Base-by-base conservation (phyloP, 2,113 vertebrate species). In the Pelvicachromis taeniatus region DNA sequence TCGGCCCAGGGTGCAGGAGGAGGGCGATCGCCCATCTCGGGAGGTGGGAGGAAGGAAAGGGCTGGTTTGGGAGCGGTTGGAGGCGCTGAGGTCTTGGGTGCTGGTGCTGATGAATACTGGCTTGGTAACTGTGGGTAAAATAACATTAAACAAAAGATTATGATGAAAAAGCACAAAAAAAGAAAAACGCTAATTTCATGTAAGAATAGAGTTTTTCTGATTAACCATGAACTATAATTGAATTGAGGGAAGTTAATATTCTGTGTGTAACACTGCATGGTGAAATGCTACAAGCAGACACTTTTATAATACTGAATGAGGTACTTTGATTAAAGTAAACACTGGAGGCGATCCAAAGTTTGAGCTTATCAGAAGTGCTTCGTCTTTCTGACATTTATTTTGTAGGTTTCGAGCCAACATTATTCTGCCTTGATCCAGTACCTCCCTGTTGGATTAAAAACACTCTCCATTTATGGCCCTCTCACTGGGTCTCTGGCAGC, bases 1-100 rank as follows among this genome's bases (percentile, higher is more conserved):
- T 96, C 95, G 1, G 96, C 96, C 96, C 96, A 97, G 6, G 96
- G 96, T 0, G 96, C 95, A 1, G 96, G 96, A 54, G 96, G 94
- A 1, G 96, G 96, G 10, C 93, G 95, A 86, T 97, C 96, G 55
- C 93, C 94, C 85, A 96, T 94, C 86, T 96, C 96, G 19, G 96
- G 94, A n/a, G 96, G 96, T 11, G 96, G 96, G 31, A 96, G 93
- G 87, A 97, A 96, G 58, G 96, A 96, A 31, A 97, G 94, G 4
- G 92, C 31, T n/a, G 96, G 96, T 89, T 97, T 97, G 1, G 96
- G 96, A 40, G 96, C 96, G 2, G 95, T 93, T 9, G 95, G 96
- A 38, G 96, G 94, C 31, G 54, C 96, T 38, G 87, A 11, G 53
- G 93, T 92, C 85, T 94, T 96, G 92, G 95, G 92, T 9, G 92